Base-by-base conservation (phyloP, 2,113 vertebrate genomes). In the Pampusana beccarii region DNA sequence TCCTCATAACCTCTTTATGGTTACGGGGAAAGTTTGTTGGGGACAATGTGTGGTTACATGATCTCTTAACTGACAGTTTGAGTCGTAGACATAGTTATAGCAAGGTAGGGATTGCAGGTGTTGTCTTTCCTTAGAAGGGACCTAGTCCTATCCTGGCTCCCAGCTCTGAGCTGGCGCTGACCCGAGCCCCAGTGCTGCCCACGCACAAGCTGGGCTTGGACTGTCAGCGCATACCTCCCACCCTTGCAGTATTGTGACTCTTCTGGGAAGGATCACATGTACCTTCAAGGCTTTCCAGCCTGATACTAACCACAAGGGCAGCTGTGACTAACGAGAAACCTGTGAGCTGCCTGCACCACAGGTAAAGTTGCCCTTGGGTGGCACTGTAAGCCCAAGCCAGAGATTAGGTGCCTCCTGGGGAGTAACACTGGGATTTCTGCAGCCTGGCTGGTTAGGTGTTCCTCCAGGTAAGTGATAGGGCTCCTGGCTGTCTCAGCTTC, bases 171-270 rank as follows among this genome's bases (percentile, higher is more conserved):
- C 44, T 46, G 44, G 44, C 44, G 18, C 44, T 15, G 19, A 38
- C 64, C 10, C 20, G 16, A 20, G 48, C 7, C 67, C 58, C 5
- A 8, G 44, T 18, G 42, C 11, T 64, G 33, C 33, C 6, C 15
- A 25, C 0, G 3, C 13, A 11, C 1, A 16, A 14, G 16, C 24
- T 48, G 20, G 31, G 24, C 33, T 77, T 15, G 20, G 20, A 21
- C 72, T 77, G 40, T 18, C 1, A 4, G 29, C 36, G 36, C 42
- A 36, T 0, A 6, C 6, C 18, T 86, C 50, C 36, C 69, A 28
- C 21, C 31, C 36, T 58, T 38, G 20, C 13, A 3, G 36, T 40
- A 12, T n/a, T 0, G 0, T 50, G 40, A 61, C 40, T 66, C 10
- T 65, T 73, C 17, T 73, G 29, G 64, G 19, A 44, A 36, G 44